Conservation (phyloP, 2,888 invertebrate genomes). For the Lepidocyrtoides sp. region DNA sequence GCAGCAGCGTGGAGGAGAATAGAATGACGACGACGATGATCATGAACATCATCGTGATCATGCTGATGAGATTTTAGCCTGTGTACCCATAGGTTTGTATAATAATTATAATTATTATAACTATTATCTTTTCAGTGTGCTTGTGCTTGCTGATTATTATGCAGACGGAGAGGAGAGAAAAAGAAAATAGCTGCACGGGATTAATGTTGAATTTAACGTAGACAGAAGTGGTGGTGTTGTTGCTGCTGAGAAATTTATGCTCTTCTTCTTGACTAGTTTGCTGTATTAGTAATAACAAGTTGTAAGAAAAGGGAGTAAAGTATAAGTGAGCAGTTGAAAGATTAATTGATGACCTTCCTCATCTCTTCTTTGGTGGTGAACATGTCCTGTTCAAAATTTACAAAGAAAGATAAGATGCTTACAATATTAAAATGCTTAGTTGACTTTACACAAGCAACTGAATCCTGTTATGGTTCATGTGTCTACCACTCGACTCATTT, state of each 20-base stretch:
- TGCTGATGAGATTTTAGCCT: conserved; percentile 37
- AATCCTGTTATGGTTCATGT: background rate
- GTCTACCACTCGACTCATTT: background rate
- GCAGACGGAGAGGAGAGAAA: background rate
- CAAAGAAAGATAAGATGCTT: background rate
- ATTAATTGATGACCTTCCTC: conserved; percentile 74
- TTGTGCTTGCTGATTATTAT: conserved; percentile 28
- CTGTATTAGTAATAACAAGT: conserved; percentile 24
- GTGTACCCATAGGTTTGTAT: conserved; percentile 15
- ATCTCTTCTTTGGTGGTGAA: conserved; percentile 4
- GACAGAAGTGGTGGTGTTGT: background rate
- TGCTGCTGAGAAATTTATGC: conserved; percentile 36
- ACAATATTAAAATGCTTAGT: background rate
- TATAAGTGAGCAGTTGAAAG: conserved; percentile 66
- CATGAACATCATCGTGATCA: too few relatives aligned
- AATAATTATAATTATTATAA: conserved; percentile 32
- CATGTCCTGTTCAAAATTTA: background rate
- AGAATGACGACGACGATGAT: background rate
- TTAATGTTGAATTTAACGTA: background rate
- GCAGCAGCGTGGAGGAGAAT: background rate
- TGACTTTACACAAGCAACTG: background rate
- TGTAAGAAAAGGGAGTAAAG: conserved; percentile 33
- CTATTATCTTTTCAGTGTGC: conserved; percentile 44
- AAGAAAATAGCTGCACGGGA: background rate
- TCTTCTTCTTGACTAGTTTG: background rate